Evolutionary conservation across 2,888 invertebrate genomes (phyloP).

Genomic region (Mactromeris polynyma): DNA sequence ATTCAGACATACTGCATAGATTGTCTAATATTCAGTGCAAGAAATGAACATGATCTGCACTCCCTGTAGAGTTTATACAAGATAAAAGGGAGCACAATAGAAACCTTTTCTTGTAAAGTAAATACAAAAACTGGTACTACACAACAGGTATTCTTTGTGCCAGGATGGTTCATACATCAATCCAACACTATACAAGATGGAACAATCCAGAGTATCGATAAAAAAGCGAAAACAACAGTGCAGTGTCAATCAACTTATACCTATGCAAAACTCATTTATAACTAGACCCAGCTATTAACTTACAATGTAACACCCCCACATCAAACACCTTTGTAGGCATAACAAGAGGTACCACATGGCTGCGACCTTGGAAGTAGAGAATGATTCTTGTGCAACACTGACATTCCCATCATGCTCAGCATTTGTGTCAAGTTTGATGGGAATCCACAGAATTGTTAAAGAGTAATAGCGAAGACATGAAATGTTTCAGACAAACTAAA

Average conservation of each 20-base stretch:
- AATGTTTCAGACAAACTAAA: too few species aligned
- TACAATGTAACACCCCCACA: too few species aligned
- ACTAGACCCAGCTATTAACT: neutral
- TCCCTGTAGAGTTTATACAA: neutral
- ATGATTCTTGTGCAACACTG: too few species aligned
- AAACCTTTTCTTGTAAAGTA: neutral
- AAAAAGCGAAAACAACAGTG: neutral
- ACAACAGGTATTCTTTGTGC: neutral
- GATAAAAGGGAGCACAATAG: neutral
- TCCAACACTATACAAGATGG: neutral
- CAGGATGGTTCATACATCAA: neutral
- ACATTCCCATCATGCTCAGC: too few species aligned
- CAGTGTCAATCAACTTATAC: neutral
- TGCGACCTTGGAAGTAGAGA: too few species aligned
- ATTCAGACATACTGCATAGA: neutral
- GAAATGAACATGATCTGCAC: neutral
- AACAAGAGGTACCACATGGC: too few species aligned
- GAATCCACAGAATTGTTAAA: too few species aligned
- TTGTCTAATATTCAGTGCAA: slow-evolving; percentile 19
- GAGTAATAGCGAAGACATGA: too few species aligned
- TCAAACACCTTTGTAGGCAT: too few species aligned
- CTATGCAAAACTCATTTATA: neutral
- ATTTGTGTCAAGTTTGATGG: too few species aligned
- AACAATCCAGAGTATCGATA: neutral
- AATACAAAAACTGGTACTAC: neutral